Evolutionary conservation across 2,888 invertebrate genomes (phyloP), one percentile per base, ranked within the genome.

Genomic region (Litoditis marina): DNA sequence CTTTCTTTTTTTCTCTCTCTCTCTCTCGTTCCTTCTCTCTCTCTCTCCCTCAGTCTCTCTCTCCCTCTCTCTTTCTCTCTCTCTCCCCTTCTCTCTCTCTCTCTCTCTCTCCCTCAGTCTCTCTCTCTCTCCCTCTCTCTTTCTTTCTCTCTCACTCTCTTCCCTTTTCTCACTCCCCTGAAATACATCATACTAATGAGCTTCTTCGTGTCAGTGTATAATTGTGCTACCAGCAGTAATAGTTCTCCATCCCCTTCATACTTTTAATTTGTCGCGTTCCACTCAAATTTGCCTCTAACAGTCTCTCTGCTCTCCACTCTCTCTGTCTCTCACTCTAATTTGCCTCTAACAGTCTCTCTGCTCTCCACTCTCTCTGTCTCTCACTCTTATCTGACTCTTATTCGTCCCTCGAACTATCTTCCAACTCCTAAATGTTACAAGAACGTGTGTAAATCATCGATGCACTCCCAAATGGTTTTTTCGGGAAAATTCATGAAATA

Each of bases 131-230:
- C n/a, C 31, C 39, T 32, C 13, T 62, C 44, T 51, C 13, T 22
- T 49, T 39, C 46, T 53, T 52, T 46, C 65, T 60, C 60, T 52
- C 60, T 60, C 60, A 57, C 60, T 60, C 60, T 57, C 60, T 65
- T 60, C 55, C 60, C 55, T 47, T 60, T 52, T 36, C 58, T 16
- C 57, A 3, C 57, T 31, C 58, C n/a, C 36, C 28, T n/a, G n/a
- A n/a, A n/a, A n/a, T n/a, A n/a, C n/a, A n/a, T n/a, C n/a, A n/a
- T n/a, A n/a, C n/a, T n/a, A n/a, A n/a, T n/a, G n/a, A n/a, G n/a
- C n/a, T n/a, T n/a, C n/a, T n/a, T n/a, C n/a, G n/a, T n/a, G n/a
- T n/a, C n/a, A n/a, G n/a, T n/a, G n/a, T n/a, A n/a, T n/a, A n/a
- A n/a, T n/a, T n/a, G n/a, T n/a, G n/a, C n/a, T n/a, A n/a, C n/a